Conservation (phyloP, 2,113 vertebrate species). For the Callipepla squamata region DNA sequence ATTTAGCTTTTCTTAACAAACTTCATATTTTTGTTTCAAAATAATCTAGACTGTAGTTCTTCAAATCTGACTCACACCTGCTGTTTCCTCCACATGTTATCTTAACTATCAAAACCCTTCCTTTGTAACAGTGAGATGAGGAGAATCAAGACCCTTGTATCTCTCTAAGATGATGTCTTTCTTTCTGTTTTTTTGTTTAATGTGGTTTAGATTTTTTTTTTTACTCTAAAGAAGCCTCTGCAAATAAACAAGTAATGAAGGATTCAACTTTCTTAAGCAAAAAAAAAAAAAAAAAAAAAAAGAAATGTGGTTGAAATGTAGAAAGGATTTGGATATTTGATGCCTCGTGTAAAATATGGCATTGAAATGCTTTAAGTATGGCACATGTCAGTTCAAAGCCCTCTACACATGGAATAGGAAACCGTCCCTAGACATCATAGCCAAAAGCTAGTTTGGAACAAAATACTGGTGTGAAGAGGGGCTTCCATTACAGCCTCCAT, state of each 20-base stretch:
- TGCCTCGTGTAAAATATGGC: background rate
- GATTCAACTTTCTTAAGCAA: background rate
- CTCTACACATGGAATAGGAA: background rate
- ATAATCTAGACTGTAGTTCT: conserved; percentile 24
- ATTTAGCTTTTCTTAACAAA: background rate
- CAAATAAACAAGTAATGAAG: background rate
- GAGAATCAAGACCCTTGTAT: background rate
- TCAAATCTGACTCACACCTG: conserved; percentile 37
- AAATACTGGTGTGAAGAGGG: fast-evolving
- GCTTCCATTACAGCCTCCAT: background rate
- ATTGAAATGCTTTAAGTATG: background rate
- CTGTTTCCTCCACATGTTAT: conserved; percentile 51
- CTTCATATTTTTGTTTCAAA: background rate
- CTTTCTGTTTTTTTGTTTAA: background rate
- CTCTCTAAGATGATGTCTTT: background rate
- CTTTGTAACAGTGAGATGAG: background rate
- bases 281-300: no score
- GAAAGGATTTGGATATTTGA: background rate
- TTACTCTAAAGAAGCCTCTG: background rate
- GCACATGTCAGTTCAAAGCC: background rate
- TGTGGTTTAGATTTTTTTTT: background rate
- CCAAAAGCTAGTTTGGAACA: background rate
- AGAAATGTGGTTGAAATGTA: background rate
- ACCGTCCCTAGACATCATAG: background rate
- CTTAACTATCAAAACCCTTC: conserved; percentile 60